Evolutionary conservation across 2,113 vertebrate genomes (phyloP), one percentile per base, ranked within the genome.

Genomic region (Fulmarus glacialis): DNA sequence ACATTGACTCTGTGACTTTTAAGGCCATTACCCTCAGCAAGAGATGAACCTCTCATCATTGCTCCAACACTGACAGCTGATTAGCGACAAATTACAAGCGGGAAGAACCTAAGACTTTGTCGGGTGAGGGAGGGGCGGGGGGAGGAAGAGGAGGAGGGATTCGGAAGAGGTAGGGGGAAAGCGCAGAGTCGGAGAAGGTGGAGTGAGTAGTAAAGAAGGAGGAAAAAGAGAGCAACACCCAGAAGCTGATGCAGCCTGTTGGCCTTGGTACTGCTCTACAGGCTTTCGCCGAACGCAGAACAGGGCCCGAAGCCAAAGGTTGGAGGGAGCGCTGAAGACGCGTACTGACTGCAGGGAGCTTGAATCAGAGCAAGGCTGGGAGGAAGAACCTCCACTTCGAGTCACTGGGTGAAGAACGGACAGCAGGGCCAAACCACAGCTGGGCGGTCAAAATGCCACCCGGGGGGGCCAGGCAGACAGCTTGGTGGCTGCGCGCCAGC

Each of bases 1-100:
- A 99, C 99, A 99, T 99, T 99, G 99, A 99, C 99, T 99, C 98
- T 96, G 99, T 99, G 99, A 99, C 99, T 99, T 99, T 99, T 99
- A 99, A 99, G 99, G 99, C 99, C 99, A 99, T 99, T 99, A 99
- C 99, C 99, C 99, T 99, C 98, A 98, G 98, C 98, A 98, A 98
- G 98, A 98, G 98, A 99, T 98, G 99, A 99, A 99, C 99, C 98
- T 99, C 99, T 99, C 98, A 99, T 99, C 99, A 99, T 98, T 96
- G 98, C 98, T 97, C 97, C 93, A 95, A 98, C 96, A 97, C 98
- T 99, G 99, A 99, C 99, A 99, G 99, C 99, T 99, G 99, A 99
- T 99, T 99, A 99, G 99, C 99, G 98, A 99, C 99, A 99, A 99
- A 99, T 99, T 99, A 99, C 99, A 98, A 98, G 99, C 98, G 52